Conservation (phyloP, 2,888 invertebrate species). For the Melieria omissa region DNA sequence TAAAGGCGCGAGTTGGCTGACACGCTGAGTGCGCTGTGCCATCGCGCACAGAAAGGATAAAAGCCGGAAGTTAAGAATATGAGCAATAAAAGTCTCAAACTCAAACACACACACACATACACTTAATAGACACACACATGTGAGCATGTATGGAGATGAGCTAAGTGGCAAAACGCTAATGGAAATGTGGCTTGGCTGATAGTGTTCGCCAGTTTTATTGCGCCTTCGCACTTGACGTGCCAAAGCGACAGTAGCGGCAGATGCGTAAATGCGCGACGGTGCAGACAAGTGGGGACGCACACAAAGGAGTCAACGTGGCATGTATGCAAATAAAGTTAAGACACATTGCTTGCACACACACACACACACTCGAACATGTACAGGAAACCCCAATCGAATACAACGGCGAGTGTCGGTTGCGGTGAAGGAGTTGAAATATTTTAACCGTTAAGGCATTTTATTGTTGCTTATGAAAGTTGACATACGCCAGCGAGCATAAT, state of each 20-base stretch:
- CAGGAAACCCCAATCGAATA: neutral
- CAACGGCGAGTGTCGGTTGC: neutral
- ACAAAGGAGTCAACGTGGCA: neutral
- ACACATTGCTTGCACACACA: too few species aligned
- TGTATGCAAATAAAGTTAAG: neutral
- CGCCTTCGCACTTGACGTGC: too few species aligned
- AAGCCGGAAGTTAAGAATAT: slow-evolving; percentile 45
- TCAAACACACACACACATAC: neutral
- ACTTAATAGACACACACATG: neutral
- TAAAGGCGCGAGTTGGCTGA: slow-evolving; percentile 15
- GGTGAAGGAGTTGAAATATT: slow-evolving; percentile 1
- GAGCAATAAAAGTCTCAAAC: slow-evolving; percentile 25
- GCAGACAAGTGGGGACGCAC: neutral
- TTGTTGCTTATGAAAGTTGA: slow-evolving; percentile 36
- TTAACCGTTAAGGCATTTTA: slow-evolving; percentile 31
- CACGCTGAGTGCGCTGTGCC: slow-evolving; percentile 20
- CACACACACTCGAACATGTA: too few species aligned
- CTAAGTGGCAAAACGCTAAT: slow-evolving; percentile 29
- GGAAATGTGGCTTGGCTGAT: slow-evolving; percentile 20
- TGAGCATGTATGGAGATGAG: slow-evolving; percentile 16
- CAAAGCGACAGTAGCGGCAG: too few species aligned
- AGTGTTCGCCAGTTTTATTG: slow-evolving; percentile 25
- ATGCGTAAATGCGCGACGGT: too few species aligned
- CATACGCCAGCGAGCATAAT: slow-evolving; percentile 42
- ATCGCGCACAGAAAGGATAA: slow-evolving; percentile 40